Conservation (phyloP, 30 jellyfish, hydroid and myxozoan genomes). For the Chrysaora quinquecirrha region DNA sequence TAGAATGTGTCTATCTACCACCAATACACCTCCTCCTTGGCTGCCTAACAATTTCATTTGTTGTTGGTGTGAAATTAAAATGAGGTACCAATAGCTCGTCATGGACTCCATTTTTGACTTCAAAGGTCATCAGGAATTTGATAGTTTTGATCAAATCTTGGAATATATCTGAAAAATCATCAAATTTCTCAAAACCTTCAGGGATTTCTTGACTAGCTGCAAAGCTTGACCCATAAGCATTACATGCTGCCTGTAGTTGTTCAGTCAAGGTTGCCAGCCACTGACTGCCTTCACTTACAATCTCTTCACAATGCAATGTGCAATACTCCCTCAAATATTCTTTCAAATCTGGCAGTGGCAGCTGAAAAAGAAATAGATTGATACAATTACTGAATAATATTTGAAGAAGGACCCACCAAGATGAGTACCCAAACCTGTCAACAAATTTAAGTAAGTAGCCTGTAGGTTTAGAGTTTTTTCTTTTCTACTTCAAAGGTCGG, state of each 20-base stretch:
- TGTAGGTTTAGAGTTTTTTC: no score
- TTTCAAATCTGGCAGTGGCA: not conserved
- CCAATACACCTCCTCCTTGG: conserved; percentile 48
- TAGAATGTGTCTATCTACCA: not conserved
- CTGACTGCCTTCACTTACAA: not conserved
- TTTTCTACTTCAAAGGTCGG: no score
- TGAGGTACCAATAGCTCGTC: conserved; percentile 43
- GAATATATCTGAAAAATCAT: conserved; percentile 44
- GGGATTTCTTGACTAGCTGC: not conserved
- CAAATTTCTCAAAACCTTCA: conserved; percentile 23
- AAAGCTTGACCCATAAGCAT: conserved; percentile 7
- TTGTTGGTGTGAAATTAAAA: no score
- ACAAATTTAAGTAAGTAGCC: no score
- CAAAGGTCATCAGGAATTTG: conserved; percentile 39
- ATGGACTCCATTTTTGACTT: conserved; percentile 15
- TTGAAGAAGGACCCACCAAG: not conserved
- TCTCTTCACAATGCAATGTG: not conserved
- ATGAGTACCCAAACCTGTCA: no score
- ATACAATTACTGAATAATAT: not conserved
- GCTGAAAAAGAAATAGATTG: not conserved
- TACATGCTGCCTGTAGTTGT: conserved; percentile 14
- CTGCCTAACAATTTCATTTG: conserved; percentile 4
- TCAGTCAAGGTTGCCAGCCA: not conserved
- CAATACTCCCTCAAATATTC: not conserved
- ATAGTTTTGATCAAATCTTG: conserved; percentile 41